phyloP scores from a whole-genome alignment of 2,113 vertebrate species.

The Cariama cristata region DNA sequence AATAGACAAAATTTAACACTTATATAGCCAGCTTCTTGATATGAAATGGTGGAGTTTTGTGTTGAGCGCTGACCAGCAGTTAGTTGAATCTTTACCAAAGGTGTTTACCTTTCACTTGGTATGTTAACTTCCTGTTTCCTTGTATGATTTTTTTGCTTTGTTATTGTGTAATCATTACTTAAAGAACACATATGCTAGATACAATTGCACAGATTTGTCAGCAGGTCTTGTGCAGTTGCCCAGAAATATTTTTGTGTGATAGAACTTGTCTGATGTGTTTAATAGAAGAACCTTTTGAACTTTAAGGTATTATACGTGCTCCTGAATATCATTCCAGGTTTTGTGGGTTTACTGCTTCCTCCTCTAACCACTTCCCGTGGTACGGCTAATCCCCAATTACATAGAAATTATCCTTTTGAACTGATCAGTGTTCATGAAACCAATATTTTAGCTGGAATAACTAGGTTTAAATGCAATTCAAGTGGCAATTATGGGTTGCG shows the following conservation, averaged over 20 bases:
- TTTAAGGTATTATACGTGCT: background rate
- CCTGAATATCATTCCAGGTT: background rate
- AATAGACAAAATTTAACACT: background rate
- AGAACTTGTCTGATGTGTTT: background rate
- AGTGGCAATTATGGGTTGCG: background rate
- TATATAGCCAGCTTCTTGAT: background rate
- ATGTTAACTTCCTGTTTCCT: slow-evolving; percentile 38
- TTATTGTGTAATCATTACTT: background rate
- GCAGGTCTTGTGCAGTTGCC: background rate
- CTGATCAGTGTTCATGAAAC: background rate
- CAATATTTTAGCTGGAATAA: background rate
- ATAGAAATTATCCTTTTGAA: background rate
- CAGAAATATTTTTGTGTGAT: background rate
- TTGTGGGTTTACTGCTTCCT: background rate
- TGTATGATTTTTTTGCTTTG: background rate
- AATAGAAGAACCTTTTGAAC: background rate
- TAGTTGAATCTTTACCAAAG: background rate
- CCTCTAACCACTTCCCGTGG: background rate
- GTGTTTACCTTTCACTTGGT: slow-evolving; percentile 49
- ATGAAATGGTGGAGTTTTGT: background rate
- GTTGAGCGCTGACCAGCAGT: background rate
- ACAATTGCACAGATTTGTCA: background rate
- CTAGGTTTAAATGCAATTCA: background rate
- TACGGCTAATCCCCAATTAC: background rate
- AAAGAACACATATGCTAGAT: background rate